Conservation (phyloP, 2,797 vertebrate genomes). For the Oceanodroma leucorhoa region DNA sequence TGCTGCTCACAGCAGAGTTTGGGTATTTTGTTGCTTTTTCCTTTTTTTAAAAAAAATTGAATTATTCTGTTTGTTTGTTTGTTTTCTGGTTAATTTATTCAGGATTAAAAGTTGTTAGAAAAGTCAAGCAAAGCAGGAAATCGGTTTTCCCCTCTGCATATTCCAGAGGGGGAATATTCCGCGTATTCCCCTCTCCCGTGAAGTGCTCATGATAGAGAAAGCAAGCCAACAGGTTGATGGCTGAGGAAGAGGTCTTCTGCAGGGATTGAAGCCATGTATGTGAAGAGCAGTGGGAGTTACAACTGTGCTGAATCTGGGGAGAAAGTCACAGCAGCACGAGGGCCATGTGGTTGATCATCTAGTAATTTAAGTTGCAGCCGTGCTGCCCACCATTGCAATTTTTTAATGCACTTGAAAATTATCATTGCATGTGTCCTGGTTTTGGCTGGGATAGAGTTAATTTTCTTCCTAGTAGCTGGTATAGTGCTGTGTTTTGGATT, state of each 20-base stretch:
- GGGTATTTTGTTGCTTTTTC: neutral
- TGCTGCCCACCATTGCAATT: neutral
- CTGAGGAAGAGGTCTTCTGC: neutral
- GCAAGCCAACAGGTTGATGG: neutral
- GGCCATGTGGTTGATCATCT: neutral
- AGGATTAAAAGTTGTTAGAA: neutral
- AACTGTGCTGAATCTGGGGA: neutral
- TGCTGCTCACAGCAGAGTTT: neutral
- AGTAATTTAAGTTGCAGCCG: neutral
- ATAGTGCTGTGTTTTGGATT: too few species aligned
- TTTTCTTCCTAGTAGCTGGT: too few species aligned
- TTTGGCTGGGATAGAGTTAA: too few species aligned
- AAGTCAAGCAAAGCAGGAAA: neutral
- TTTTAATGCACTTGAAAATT: neutral
- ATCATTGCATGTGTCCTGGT: neutral
- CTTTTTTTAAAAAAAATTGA: neutral
- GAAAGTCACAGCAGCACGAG: neutral
- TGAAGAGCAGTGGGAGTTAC: neutral
- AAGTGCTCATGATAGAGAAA: neutral
- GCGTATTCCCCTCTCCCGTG: neutral
- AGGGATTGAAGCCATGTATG: neutral
- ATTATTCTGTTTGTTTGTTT: neutral
- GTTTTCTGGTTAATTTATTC: neutral
- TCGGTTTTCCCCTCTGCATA: fast-evolving
- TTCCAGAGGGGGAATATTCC: neutral